These are phyloP conservation scores for Listronotus oregonensis DNA, from an alignment of 1,140 invertebrate species.

Conservation along the genomic window DNA sequence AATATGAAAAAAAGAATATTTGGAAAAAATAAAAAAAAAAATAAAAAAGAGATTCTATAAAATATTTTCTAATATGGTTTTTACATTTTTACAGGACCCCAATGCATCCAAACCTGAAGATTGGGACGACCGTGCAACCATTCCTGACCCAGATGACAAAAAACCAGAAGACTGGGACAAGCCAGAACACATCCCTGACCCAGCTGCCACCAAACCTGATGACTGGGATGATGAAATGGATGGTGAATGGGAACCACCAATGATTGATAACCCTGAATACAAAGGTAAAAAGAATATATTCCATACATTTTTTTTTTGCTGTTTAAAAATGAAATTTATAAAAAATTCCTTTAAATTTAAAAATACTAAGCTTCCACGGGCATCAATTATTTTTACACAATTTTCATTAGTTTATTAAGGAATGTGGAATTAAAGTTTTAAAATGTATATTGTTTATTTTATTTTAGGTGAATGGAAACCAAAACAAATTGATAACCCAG, in stretches of 20 bases:
- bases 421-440: no score
- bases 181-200: constrained; percentile 97
- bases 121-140: constrained; percentile 95
- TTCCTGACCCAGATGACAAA: constrained; percentile 93
- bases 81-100: constrained; percentile 66
- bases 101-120: constrained; percentile 92
- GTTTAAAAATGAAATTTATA: no score
- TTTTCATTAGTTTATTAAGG: no score
- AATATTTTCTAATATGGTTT: background rate
- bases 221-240: constrained; percentile 99
- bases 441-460: no score
- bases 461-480: constrained; percentile 76
- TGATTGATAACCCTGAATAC: constrained; percentile 97
- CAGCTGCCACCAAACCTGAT: constrained; percentile 96
- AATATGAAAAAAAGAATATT: no score
- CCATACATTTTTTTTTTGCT: no score
- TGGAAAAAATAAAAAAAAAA: no score
- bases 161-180: constrained; percentile 95
- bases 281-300: constrained; percentile 61
- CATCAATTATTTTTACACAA: no score
- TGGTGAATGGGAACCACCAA: constrained; percentile 86
- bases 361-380: no score
- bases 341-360: no score
- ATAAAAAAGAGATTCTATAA: no score
- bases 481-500: constrained; percentile 95